These are phyloP conservation scores for Pituophis catenifer DNA, from an alignment of 2,113 vertebrate species.

Conservation along the genomic window DNA sequence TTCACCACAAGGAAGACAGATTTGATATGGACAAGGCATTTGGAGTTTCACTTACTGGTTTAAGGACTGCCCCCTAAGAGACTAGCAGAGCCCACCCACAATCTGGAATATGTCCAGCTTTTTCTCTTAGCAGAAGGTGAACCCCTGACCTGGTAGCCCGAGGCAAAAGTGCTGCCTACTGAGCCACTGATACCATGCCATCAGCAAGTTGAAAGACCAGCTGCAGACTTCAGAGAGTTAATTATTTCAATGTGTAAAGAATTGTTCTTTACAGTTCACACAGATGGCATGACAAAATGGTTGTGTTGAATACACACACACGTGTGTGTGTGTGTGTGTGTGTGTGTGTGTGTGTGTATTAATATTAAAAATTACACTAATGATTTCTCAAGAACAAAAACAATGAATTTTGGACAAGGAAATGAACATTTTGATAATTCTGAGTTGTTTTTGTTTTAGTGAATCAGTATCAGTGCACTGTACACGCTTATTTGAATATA, in stretches of 20 bases:
- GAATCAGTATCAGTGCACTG: not conserved
- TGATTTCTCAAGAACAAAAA: not conserved
- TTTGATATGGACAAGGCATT: constrained; percentile 39
- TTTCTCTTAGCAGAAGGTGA: constrained; percentile 56
- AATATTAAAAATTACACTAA: constrained; percentile 24
- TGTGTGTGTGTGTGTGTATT: no score
- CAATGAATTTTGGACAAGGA: not conserved
- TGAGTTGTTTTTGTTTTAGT: not conserved
- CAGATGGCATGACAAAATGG: constrained; percentile 50
- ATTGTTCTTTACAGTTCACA: constrained; percentile 43
- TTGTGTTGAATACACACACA: constrained; percentile 24
- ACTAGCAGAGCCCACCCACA: constrained; percentile 54
- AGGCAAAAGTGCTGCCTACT: constrained; percentile 58
- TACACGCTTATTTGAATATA: not conserved
- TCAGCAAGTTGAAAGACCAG: constrained; percentile 61
- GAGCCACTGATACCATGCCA: constrained; percentile 56
- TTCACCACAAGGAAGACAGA: constrained; percentile 41
- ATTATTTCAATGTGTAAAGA: constrained; percentile 58
- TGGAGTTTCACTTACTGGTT: constrained; percentile 43
- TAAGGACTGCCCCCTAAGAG: constrained; percentile 39
- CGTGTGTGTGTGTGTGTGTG: no score
- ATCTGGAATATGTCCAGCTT: constrained; percentile 54
- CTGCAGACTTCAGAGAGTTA: constrained; percentile 55
- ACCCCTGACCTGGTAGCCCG: constrained; percentile 55
- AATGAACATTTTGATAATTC: not conserved